phyloP scores from a whole-genome alignment of 2,888 invertebrate genomes.

The Pollenia labialis region DNA sequence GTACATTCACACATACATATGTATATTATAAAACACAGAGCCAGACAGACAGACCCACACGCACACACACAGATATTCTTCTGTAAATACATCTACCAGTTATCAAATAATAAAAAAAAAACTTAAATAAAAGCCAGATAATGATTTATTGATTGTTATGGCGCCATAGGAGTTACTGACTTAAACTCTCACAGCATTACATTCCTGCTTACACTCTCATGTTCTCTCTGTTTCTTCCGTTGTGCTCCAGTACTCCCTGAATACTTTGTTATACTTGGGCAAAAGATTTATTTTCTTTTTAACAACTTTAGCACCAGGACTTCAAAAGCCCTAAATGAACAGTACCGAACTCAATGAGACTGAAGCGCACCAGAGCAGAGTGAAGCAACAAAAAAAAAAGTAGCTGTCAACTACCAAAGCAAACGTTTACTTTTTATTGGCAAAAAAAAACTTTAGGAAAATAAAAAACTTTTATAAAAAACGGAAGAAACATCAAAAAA shows the following conservation, averaged over 20 bases:
- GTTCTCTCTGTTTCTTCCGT: constrained; percentile 16
- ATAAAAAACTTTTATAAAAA: constrained; percentile 37
- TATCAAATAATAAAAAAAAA: neutral
- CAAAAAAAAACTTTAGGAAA: constrained; percentile 34
- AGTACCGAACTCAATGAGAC: constrained; percentile 17
- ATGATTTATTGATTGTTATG: constrained; percentile 72
- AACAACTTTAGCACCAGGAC: constrained; percentile 62
- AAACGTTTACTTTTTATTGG: constrained; percentile 67
- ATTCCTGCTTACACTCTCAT: neutral
- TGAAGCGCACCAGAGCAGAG: neutral
- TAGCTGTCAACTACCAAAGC: constrained; percentile 70
- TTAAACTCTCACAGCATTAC: constrained; percentile 38
- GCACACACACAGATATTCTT: neutral
- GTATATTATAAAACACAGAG: neutral
- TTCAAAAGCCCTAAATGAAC: constrained; percentile 40
- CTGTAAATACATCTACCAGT: neutral
- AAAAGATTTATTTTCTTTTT: constrained; percentile 70
- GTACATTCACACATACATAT: neutral
- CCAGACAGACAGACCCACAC: too few relatives aligned
- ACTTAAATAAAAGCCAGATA: constrained; percentile 57
- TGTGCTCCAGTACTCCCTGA: constrained; percentile 48
- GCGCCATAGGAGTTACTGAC: constrained; percentile 71
- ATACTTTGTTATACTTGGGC: constrained; percentile 41
- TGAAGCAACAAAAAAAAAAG: constrained; percentile 32
- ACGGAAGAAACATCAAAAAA: constrained; percentile 53